These are phyloP conservation scores for Rafetus swinhoei DNA, from an alignment of 2,113 vertebrate genomes.

Conservation along the genomic window DNA sequence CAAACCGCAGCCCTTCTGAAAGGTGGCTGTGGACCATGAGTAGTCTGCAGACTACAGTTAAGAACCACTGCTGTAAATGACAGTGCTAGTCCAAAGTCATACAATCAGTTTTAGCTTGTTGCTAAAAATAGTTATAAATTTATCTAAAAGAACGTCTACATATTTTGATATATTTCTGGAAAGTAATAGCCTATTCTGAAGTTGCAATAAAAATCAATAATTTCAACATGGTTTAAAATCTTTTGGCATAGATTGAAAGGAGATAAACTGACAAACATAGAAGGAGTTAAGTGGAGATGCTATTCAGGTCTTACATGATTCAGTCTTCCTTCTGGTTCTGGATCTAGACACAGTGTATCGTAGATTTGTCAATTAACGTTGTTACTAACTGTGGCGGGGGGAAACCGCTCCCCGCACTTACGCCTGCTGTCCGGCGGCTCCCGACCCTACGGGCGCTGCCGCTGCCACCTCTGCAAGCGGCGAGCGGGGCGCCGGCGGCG, in stretches of 20 bases:
- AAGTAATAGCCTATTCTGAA: conserved; percentile 47
- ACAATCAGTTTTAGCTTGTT: conserved; percentile 20
- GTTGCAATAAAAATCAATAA: conserved; percentile 67
- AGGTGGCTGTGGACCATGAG: too few relatives aligned
- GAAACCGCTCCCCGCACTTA: too few relatives aligned
- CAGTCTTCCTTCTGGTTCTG: not conserved
- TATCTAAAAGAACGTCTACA: conserved; percentile 49
- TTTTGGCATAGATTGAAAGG: conserved; percentile 34
- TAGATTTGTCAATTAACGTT: not conserved
- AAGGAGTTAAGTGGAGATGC: not conserved
- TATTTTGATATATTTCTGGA: conserved; percentile 56
- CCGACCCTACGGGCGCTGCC: too few relatives aligned
- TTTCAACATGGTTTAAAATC: conserved; percentile 60
- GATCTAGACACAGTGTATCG: not conserved
- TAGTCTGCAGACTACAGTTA: not conserved
- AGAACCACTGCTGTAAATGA: not conserved
- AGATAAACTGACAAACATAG: conserved; percentile 33
- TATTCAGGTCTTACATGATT: not conserved
- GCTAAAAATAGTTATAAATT: conserved; percentile 53
- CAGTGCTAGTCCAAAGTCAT: conserved; percentile 23
- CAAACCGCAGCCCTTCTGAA: too few relatives aligned
- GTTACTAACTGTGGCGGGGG: too few relatives aligned
- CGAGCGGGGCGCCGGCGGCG: too few relatives aligned
- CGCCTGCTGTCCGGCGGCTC: too few relatives aligned
- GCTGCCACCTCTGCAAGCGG: too few relatives aligned